A percentile compares a stretch with the other conserved stretches of the same genome.
Conservation (phyloP, 2,888 invertebrate species). For the Netelia melanura region DNA sequence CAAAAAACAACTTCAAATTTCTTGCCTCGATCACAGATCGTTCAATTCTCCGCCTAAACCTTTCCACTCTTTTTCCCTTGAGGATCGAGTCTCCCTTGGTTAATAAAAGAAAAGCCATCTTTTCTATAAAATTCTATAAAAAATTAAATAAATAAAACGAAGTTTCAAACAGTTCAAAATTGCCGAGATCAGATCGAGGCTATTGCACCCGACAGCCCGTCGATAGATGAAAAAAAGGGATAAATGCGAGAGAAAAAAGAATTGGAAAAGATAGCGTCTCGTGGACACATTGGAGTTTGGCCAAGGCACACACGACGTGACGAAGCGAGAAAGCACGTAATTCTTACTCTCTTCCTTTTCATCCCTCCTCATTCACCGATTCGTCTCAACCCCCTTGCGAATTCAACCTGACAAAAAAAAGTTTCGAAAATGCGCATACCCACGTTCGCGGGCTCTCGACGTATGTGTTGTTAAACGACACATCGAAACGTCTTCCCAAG, state of each 20-base stretch:
- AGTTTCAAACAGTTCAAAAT: neutral
- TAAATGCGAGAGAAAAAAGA: slow-evolving; percentile 19
- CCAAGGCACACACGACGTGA: slow-evolving; percentile 60
- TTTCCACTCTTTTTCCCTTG: neutral
- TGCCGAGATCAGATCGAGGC: neutral
- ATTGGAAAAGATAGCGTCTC: slow-evolving; percentile 26
- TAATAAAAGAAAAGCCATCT: neutral
- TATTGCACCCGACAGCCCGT: neutral
- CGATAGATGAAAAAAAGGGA: slow-evolving; percentile 23
- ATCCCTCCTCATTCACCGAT: neutral
- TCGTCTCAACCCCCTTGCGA: neutral
- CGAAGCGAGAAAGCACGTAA: slow-evolving; percentile 58
- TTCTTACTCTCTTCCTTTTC: slow-evolving; percentile 42
- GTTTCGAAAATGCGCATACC: slow-evolving; percentile 14
- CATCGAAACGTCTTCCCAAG: slow-evolving; percentile 25
- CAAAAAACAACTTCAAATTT: neutral
- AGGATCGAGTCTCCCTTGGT: neutral
- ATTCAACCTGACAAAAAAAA: neutral
- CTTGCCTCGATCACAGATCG: neutral
- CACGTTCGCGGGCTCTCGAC: neutral
- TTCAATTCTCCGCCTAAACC: neutral
- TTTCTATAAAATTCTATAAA: neutral
- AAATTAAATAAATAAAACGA: neutral
- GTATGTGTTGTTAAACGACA: slow-evolving; percentile 6
- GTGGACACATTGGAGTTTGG: slow-evolving; percentile 49